Percentiles rank a stretch among this genome's conserved stretches.
These are phyloP conservation scores for Bugulina stolonifera DNA, from an alignment of 2,888 invertebrate species.

Conservation along the genomic window DNA sequence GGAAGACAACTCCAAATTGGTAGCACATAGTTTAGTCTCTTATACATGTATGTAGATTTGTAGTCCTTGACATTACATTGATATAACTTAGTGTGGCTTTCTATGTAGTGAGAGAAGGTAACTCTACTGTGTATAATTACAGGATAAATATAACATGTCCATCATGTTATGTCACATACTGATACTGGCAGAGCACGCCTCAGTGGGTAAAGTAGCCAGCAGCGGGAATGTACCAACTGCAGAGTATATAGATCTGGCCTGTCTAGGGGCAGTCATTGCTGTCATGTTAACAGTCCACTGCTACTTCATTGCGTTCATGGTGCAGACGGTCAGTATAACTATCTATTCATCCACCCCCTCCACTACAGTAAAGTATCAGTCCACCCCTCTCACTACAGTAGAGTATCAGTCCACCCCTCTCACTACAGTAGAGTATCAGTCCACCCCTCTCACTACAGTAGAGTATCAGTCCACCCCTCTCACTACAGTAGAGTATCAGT, in stretches of 20 bases:
- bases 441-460: too few species aligned
- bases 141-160: slow-evolving; percentile 22
- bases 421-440: too few species aligned
- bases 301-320: slow-evolving; percentile 17
- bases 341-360: too few species aligned
- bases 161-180: slow-evolving; percentile 15
- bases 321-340: slow-evolving; percentile 20
- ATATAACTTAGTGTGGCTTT: too few species aligned
- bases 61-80: too few species aligned
- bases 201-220: not conserved
- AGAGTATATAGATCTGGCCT: not conserved
- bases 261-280: not conserved
- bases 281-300: not conserved
- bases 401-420: too few species aligned
- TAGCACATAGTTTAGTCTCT: too few species aligned
- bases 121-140: not conserved
- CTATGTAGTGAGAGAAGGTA: too few species aligned
- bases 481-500: too few species aligned
- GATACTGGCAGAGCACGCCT: not conserved
- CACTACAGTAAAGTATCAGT: not conserved
- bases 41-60: too few species aligned
- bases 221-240: not conserved
- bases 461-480: too few species aligned
- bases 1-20: too few species aligned
- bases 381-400: not conserved